Evolutionary conservation across 2,888 invertebrate genomes (phyloP).

Genomic region (Cinara cedri): DNA sequence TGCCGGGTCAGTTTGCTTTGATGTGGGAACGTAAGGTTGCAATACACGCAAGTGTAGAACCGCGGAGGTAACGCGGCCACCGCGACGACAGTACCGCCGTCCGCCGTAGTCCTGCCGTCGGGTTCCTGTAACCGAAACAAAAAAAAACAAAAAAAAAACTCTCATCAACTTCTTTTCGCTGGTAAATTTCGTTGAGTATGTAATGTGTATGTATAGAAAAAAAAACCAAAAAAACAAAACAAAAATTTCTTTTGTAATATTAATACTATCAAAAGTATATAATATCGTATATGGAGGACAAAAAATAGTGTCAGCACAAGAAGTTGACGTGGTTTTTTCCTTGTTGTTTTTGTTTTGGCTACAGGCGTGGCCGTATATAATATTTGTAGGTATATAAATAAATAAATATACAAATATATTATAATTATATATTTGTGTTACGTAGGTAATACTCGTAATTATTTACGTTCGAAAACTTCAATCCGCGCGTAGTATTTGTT

Average conservation of each 20-base stretch:
- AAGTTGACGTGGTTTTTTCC: slow-evolving; percentile 87
- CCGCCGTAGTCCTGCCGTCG: slow-evolving; percentile 67
- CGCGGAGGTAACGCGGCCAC: slow-evolving; percentile 68
- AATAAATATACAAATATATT: background rate
- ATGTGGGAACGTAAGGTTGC: slow-evolving; percentile 85
- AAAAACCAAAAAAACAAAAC: slow-evolving; percentile 23
- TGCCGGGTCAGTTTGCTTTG: slow-evolving; percentile 90
- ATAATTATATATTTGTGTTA: slow-evolving; percentile 5
- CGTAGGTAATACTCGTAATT: background rate
- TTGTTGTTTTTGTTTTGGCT: slow-evolving; percentile 58
- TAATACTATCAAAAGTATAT: slow-evolving; percentile 38
- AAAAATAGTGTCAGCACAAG: slow-evolving; percentile 66
- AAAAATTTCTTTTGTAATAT: background rate
- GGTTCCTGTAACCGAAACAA: slow-evolving; percentile 92
- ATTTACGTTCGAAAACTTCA: slow-evolving; percentile 24
- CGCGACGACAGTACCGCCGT: background rate
- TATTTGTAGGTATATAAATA: background rate
- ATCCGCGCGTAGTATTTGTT: slow-evolving; percentile 14
- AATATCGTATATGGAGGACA: slow-evolving; percentile 30
- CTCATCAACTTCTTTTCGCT: slow-evolving; percentile 58
- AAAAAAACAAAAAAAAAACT: slow-evolving; percentile 59
- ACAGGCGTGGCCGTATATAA: slow-evolving; percentile 27
- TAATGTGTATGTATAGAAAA: slow-evolving; percentile 31
- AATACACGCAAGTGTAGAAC: slow-evolving; percentile 82
- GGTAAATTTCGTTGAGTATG: slow-evolving; percentile 40